Evolutionary conservation across 2,888 invertebrate species (phyloP), one percentile per base, ranked within the genome.

Genomic region (Cheilosia vulpina): DNA sequence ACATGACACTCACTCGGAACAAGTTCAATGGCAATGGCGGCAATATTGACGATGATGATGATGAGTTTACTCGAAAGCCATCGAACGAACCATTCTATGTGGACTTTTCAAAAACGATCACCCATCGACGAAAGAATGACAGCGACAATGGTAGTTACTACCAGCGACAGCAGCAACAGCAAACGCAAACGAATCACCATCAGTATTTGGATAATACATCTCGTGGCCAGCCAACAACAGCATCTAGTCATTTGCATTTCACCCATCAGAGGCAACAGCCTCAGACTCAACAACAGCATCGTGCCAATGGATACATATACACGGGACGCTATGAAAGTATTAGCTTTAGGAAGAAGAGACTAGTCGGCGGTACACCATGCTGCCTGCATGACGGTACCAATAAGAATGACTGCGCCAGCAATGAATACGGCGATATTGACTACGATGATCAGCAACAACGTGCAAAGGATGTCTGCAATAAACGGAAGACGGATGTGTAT

Each of bases 401-500:
- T 87, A 75, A 87, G 80, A 80, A 87, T 87, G 65, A 88, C 88
- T 87, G 89, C 88, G 65, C 90, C 90, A 50, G 89, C 90, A 63
- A 90, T 89, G 90, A 89, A 89, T 71, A 88, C 89, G 11, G 87
- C 88, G 17, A 88, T 87, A 57, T 80, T 68, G 76, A 81, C 66
- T 58, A 71, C 27, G 47, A 71, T 50, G 53, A 84, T 75, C 80
- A 21, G 21, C 71, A 52, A 27, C 80, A 53, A 43, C 73, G 76
- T 57, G 82, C 52, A 45, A 66, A 76, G 21, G 68, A 77, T 58
- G 55, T 19, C 55, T 71, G 62, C 38, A 66, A 53, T 34, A 78
- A 55, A 68, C 87, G 79, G 66, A 89, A 89, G 91, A 95, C 96
- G 69, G 94, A 95, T 88, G 94, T 96, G 87, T 96, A 96, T 92